Base-by-base conservation (phyloP, 2,113 vertebrate genomes). In the Catharus minimus region DNA sequence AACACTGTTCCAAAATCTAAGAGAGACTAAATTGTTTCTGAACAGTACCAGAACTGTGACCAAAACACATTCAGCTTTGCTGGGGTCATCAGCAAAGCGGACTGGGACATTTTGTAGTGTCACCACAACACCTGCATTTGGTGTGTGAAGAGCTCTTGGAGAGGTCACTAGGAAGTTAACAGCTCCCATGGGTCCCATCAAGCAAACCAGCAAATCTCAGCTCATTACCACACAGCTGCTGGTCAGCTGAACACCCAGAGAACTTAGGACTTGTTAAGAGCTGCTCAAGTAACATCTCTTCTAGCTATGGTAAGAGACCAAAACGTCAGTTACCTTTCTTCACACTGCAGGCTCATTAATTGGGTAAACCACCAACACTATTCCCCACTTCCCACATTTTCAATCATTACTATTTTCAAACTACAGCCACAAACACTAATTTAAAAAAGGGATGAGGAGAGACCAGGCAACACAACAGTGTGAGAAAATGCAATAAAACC, bases 81-180 rank as follows among this genome's bases (percentile, higher is more conserved):
- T 73, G 28, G 2, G 3, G 13, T 13, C 23, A 52, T 61, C 4
- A 71, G 20, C 27, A 19, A 50, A 50, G 26, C 1, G 5, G 4
- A 41, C 11, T 28, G 26, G 2, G 20, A 56, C 41, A 21, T 16
- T 26, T 2, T 11, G 14, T 3, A 33, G 10, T 11, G 47, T 39
- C 43, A 61, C 6, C 47, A 32, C 17, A 28, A 66, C 6, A 49
- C 33, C 44, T 2, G 9, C 28, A 18, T 20, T 27, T 17, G 1
- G 0, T 46, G 60, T 0, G 5, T 0, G 1, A 0, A 0, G 21
- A 24, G 18, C 53, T 56, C 53, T 22, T 30, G 10, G 12, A 53
- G 7, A 72, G 21, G 15, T 44, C 56, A 50, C 22, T 0, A 2
- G 27, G 23, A 89, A 66, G 4, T 26, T 32, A 74, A 74, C 47